Evolutionary conservation across 2,797 vertebrate species (phyloP).

Genomic region (Brachyrhaphis roseni): DNA sequence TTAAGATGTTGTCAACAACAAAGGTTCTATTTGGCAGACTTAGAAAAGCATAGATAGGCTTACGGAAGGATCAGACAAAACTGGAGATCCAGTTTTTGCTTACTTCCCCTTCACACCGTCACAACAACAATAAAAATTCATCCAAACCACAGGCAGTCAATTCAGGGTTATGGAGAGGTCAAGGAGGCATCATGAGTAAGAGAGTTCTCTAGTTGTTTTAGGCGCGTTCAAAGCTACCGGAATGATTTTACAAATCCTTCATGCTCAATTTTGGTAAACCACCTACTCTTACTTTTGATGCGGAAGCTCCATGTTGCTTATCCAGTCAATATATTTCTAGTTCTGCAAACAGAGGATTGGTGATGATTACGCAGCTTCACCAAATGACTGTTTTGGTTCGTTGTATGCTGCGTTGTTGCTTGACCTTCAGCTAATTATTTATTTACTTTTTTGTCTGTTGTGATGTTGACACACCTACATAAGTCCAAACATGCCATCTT

Average conservation of each 20-base stretch:
- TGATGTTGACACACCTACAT: background rate
- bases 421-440: too few relatives aligned
- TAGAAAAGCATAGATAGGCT: background rate
- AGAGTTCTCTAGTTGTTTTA: background rate
- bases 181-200: background rate
- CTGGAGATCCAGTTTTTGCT: background rate
- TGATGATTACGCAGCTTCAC: background rate
- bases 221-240: background rate
- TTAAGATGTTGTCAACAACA: background rate
- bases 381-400: background rate
- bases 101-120: background rate
- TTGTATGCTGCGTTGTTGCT: background rate
- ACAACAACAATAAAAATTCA: background rate
- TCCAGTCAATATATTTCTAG: background rate
- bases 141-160: background rate
- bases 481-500: background rate
- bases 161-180: background rate
- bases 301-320: background rate
- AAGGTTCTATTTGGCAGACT: background rate
- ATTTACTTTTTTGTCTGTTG: background rate
- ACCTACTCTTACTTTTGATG: background rate
- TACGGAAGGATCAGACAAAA: background rate
- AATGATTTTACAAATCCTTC: background rate
- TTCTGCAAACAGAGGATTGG: background rate
- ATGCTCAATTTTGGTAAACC: background rate